A percentile compares a stretch with the other conserved stretches of the same genome.
Evolutionary conservation across 2,113 vertebrate genomes (phyloP).

Genomic region (Phocoena sinus): DNA sequence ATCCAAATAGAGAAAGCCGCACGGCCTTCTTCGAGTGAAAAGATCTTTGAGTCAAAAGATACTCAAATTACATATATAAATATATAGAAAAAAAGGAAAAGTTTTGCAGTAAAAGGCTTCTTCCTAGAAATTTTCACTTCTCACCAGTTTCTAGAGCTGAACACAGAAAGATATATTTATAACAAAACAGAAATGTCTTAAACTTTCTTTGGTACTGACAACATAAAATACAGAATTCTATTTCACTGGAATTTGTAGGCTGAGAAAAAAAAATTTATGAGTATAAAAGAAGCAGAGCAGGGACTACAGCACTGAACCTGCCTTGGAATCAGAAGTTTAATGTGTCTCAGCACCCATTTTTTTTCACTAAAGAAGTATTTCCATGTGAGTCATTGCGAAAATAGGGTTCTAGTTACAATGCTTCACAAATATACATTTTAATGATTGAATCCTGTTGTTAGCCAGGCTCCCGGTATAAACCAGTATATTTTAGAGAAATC

Average conservation of each 20-base stretch:
- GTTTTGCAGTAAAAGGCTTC: background rate
- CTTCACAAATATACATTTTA: background rate
- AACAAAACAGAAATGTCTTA: background rate
- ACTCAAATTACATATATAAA: background rate
- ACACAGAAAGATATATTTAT: constrained; percentile 12
- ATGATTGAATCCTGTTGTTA: background rate
- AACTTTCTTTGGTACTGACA: constrained; percentile 6
- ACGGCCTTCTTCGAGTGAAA: background rate
- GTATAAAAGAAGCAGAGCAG: background rate
- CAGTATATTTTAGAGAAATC: background rate
- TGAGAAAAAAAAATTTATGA: background rate
- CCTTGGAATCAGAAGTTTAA: constrained; percentile 14
- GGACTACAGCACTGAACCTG: background rate
- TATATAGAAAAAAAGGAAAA: background rate
- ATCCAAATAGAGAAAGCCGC: background rate
- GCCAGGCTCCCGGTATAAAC: background rate
- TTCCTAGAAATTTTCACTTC: background rate
- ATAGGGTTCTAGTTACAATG: background rate
- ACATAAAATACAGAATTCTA: constrained; percentile 27
- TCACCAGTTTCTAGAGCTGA: background rate
- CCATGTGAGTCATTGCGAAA: background rate
- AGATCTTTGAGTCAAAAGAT: background rate
- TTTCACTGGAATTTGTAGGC: constrained; percentile 53
- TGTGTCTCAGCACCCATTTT: background rate
- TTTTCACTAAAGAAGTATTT: constrained; percentile 40